Conservation (phyloP, 2,113 vertebrate genomes). For the Isichthys henryi region DNA sequence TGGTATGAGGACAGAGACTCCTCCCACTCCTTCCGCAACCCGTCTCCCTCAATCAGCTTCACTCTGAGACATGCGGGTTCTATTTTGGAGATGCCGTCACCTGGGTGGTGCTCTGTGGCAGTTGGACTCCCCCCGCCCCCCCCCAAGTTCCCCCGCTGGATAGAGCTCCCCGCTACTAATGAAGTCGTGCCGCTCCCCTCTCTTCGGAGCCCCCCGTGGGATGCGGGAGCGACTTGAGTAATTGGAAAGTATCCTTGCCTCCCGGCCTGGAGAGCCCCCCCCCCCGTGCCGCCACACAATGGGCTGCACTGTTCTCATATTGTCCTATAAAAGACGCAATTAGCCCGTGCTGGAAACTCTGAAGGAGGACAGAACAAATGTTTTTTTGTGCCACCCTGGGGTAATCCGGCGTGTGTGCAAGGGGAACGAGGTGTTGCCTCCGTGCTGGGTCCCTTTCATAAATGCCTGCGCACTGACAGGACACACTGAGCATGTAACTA, state of each 20-base stretch:
- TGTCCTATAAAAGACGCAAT: conserved; percentile 33
- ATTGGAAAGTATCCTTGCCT: conserved; percentile 61
- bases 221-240: conserved; percentile 44
- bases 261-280: conserved; percentile 21
- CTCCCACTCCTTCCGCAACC: background rate
- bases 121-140: background rate
- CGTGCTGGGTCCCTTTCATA: background rate
- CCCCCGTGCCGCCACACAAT: conserved; percentile 20
- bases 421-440: background rate
- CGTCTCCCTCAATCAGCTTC: conserved; percentile 42
- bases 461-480: background rate
- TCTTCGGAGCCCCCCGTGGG: conserved; percentile 42
- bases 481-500: conserved; percentile 15
- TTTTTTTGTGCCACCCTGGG: conserved; percentile 11
- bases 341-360: conserved; percentile 16
- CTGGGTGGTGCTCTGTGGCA: background rate
- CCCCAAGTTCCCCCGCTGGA: conserved; percentile 14
- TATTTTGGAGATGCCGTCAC: conserved; percentile 36
- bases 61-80: conserved; percentile 42
- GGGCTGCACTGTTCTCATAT: conserved; percentile 33
- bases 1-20: conserved; percentile 16
- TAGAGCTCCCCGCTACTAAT: conserved; percentile 50
- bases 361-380: conserved; percentile 18
- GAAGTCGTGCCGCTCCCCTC: conserved; percentile 46
- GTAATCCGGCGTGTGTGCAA: background rate